A percentile compares a stretch with the other conserved stretches of the same genome.
phyloP scores from a whole-genome alignment of 2,113 vertebrate genomes.

The Nannospalax galili region DNA sequence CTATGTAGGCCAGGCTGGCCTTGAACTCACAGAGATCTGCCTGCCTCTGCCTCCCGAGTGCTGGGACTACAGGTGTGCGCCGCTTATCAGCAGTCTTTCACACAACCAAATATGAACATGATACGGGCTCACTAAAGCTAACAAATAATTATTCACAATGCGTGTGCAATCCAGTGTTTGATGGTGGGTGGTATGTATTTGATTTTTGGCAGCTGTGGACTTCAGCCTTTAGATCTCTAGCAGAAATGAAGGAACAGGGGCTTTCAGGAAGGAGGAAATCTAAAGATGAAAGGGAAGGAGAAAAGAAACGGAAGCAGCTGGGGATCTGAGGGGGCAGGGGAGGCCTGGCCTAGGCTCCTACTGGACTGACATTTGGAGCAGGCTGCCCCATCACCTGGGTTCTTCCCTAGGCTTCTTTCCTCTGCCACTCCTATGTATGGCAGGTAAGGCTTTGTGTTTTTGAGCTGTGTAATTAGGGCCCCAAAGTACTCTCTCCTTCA shows the following conservation, averaged over 20 bases:
- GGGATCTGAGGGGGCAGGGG: neutral
- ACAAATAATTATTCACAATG: neutral
- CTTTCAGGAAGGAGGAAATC: neutral
- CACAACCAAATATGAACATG: neutral
- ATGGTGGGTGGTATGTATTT: neutral
- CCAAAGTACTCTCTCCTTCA: neutral
- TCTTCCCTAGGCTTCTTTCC: neutral
- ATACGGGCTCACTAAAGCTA: neutral
- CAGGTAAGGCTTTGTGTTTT: neutral
- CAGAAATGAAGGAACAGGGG: neutral
- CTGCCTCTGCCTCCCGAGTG: no score
- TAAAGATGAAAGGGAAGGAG: neutral
- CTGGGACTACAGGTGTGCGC: no score
- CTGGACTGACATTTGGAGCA: neutral
- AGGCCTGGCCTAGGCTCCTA: neutral
- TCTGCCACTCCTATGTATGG: neutral
- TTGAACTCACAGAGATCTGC: no score
- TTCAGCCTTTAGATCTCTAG: conserved; percentile 23
- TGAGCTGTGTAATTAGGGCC: neutral
- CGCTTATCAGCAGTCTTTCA: neutral
- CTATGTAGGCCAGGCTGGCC: no score
- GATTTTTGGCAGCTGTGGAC: neutral
- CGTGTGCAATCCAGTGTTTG: neutral
- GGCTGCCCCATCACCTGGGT: neutral
- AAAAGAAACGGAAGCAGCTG: neutral